Evolutionary conservation across 30 jellyfish, hydroid and myxozoan genomes (phyloP).

Genomic region (Hydractinia echinata): DNA sequence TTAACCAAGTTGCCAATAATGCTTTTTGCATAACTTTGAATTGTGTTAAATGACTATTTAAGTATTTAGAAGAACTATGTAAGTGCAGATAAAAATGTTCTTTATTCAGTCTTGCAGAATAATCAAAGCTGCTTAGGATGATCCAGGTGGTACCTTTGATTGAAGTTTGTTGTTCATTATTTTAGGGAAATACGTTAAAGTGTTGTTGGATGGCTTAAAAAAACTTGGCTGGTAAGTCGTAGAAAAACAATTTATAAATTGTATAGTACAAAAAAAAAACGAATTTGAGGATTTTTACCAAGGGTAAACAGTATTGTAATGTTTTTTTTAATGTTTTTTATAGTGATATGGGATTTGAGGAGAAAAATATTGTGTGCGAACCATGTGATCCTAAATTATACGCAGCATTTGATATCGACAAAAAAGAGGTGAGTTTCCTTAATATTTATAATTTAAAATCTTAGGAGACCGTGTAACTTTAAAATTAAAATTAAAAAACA

Average conservation of each 20-base stretch:
- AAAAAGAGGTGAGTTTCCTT: constrained; percentile 52
- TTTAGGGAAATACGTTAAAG: constrained; percentile 32
- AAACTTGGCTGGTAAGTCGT: constrained; percentile 34
- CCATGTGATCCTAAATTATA: constrained; percentile 74
- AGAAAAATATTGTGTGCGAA: constrained; percentile 77
- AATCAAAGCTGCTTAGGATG: too few relatives aligned
- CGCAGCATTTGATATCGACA: constrained; percentile 96
- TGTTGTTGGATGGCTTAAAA: constrained; percentile 30
- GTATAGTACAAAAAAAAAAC: not conserved
- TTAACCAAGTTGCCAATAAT: too few relatives aligned
- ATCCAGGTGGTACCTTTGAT: too few relatives aligned
- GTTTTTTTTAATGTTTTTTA: not conserved
- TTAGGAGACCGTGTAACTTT: not conserved
- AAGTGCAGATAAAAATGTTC: too few relatives aligned
- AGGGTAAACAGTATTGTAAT: too few relatives aligned
- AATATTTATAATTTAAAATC: not conserved
- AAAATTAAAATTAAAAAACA: too few relatives aligned
- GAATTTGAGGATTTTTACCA: too few relatives aligned
- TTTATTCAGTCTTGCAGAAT: too few relatives aligned
- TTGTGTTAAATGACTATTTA: too few relatives aligned
- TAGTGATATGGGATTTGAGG: constrained; percentile 29
- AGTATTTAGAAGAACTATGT: too few relatives aligned
- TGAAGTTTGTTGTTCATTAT: not conserved
- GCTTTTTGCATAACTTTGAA: too few relatives aligned
- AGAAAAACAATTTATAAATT: not conserved